Conservation (phyloP, 2,113 vertebrate genomes). For the Odontophorus gujanensis region DNA sequence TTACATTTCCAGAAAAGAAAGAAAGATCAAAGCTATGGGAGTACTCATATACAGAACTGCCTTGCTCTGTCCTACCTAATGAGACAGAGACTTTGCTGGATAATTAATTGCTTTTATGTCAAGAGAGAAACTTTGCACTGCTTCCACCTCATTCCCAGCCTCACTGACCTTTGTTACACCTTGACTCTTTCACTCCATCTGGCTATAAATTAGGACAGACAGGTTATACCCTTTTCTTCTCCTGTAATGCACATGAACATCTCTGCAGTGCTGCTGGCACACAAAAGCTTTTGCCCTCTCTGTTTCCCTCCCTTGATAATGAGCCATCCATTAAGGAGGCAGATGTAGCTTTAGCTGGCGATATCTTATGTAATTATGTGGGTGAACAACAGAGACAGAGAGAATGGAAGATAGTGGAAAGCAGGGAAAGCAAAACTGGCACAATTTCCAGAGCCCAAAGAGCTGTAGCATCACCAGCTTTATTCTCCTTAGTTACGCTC, state of each 20-base stretch:
- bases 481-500: not conserved
- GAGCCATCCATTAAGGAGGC: constrained; percentile 35
- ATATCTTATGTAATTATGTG: constrained; percentile 45
- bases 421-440: not conserved
- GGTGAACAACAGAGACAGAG: constrained; percentile 27
- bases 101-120: constrained; percentile 21
- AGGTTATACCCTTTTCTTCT: constrained; percentile 18
- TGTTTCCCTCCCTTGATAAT: constrained; percentile 66
- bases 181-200: constrained; percentile 31
- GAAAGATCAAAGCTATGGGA: constrained; percentile 54
- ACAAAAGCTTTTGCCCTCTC: constrained; percentile 43
- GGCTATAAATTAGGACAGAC: constrained; percentile 38
- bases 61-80: not conserved
- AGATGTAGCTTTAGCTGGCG: constrained; percentile 39
- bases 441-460: not conserved
- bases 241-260: not conserved
- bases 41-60: not conserved
- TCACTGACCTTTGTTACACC: constrained; percentile 34
- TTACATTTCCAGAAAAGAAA: constrained; percentile 33
- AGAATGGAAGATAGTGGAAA: not conserved
- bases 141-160: not conserved
- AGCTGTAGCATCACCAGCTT: not conserved
- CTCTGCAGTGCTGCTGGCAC: constrained; percentile 28
- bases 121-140: constrained; percentile 9
- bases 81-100: not conserved